These are phyloP conservation scores for Lasioglossum morio DNA, from an alignment of 2,888 invertebrate genomes.

Conservation along the genomic window DNA sequence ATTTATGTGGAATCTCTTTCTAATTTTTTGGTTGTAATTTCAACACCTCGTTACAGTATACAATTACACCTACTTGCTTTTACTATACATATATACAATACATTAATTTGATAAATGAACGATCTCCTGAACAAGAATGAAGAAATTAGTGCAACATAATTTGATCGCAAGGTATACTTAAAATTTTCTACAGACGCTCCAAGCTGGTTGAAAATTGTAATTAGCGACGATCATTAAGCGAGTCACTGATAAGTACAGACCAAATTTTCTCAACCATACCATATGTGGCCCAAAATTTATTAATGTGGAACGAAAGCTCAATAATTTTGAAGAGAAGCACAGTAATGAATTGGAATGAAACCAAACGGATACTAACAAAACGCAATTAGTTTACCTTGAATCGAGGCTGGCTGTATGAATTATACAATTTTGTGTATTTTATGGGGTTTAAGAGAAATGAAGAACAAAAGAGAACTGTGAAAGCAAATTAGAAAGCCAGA, in stretches of 20 bases:
- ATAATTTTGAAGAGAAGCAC: not conserved
- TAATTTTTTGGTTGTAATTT: not conserved
- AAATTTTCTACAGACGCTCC: not conserved
- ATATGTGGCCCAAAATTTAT: not conserved
- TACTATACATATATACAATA: slow-evolving; percentile 28
- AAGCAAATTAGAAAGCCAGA: slow-evolving; percentile 34
- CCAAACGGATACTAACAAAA: slow-evolving; percentile 27
- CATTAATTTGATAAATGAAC: not conserved
- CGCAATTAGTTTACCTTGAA: slow-evolving; percentile 27
- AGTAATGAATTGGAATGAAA: slow-evolving; percentile 32
- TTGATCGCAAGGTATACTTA: not conserved
- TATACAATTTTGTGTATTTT: slow-evolving; percentile 30
- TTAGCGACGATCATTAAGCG: not conserved
- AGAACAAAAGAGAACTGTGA: slow-evolving; percentile 18
- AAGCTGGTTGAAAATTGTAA: not conserved
- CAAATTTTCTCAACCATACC: not conserved
- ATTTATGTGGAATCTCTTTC: not conserved
- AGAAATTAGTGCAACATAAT: not conserved
- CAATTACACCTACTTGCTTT: slow-evolving; percentile 14
- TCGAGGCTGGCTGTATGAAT: slow-evolving; percentile 5
- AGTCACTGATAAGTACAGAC: not conserved
- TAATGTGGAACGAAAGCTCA: not conserved
- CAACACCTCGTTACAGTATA: not conserved
- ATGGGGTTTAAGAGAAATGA: not conserved
- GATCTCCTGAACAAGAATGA: not conserved